These are phyloP conservation scores for Chloropsis cyanopogon DNA, from an alignment of 2,113 vertebrate species.

Conservation along the genomic window DNA sequence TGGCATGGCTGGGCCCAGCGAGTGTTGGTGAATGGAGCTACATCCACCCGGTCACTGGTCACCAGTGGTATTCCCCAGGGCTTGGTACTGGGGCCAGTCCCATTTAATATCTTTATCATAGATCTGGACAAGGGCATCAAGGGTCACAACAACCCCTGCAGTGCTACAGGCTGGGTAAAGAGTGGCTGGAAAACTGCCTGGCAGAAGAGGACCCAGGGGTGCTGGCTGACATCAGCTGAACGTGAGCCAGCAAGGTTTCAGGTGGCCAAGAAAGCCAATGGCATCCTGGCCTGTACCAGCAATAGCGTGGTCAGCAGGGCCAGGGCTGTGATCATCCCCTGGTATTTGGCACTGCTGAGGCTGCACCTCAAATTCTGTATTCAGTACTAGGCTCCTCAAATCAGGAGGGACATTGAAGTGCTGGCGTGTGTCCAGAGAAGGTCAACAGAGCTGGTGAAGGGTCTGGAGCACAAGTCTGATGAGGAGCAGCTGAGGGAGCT, in stretches of 20 bases:
- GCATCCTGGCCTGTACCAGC: not conserved
- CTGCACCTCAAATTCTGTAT: not conserved
- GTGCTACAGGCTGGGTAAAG: not conserved
- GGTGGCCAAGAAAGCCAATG: not conserved
- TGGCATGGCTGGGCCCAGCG: not conserved
- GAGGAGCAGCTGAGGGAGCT: not conserved
- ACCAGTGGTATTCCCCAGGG: not conserved
- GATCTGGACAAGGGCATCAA: not conserved
- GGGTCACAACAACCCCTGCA: not conserved
- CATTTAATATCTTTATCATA: not conserved
- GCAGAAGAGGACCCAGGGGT: fast-evolving
- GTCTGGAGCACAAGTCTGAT: not conserved
- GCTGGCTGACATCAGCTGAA: not conserved
- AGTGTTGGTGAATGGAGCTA: not conserved
- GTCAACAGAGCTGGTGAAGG: not conserved
- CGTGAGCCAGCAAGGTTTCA: not conserved
- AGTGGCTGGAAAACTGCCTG: not conserved
- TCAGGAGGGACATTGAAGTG: not conserved
- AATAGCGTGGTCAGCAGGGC: not conserved
- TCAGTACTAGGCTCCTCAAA: not conserved
- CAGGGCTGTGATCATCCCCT: not conserved
- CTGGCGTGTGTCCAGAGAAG: not conserved
- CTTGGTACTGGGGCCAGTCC: not conserved
- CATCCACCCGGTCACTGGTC: not conserved
- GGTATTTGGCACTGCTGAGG: fast-evolving